A percentile compares a stretch with the other conserved stretches of the same genome.
Evolutionary conservation across 2,797 vertebrate species (phyloP).

Genomic region (Miichthys miiuy): DNA sequence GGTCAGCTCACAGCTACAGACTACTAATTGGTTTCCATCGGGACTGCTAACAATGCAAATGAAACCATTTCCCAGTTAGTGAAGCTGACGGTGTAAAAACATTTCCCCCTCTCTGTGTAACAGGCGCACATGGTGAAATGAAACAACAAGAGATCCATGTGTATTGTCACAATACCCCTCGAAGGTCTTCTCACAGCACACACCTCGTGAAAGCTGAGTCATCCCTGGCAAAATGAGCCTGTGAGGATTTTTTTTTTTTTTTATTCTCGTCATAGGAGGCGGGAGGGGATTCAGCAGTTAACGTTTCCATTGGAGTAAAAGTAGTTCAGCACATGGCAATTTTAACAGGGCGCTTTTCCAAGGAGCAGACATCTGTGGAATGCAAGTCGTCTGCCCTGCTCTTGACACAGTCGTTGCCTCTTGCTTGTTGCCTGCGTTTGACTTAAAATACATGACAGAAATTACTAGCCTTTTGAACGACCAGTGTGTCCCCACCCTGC

Average conservation of each 20-base stretch:
- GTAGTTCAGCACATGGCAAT: constrained; percentile 60
- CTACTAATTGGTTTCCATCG: constrained; percentile 61
- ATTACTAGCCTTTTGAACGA: constrained; percentile 50
- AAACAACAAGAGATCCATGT: constrained; percentile 36
- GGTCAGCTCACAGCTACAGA: constrained; percentile 34
- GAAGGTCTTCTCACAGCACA: constrained; percentile 43
- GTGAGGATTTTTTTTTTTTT: not conserved
- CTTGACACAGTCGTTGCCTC: constrained; percentile 33
- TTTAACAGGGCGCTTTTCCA: constrained; percentile 53
- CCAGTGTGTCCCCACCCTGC: constrained; percentile 28
- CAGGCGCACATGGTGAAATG: constrained; percentile 19
- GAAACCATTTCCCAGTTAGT: constrained; percentile 43
- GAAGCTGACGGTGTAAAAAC: constrained; percentile 31
- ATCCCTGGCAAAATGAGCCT: constrained; percentile 57
- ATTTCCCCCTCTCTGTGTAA: constrained; percentile 29
- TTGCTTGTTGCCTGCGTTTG: constrained; percentile 47
- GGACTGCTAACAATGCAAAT: constrained; percentile 52
- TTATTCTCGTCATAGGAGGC: not conserved
- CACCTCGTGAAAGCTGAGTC: constrained; percentile 73
- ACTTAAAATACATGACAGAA: constrained; percentile 63
- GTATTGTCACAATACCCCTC: constrained; percentile 33
- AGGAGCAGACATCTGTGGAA: constrained; percentile 64
- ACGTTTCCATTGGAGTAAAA: constrained; percentile 57
- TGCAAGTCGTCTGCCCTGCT: constrained; percentile 41
- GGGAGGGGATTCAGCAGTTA: constrained; percentile 24